These are phyloP conservation scores for Rhopalosiphum maidis DNA, from an alignment of 1,140 invertebrate genomes.

Conservation along the genomic window DNA sequence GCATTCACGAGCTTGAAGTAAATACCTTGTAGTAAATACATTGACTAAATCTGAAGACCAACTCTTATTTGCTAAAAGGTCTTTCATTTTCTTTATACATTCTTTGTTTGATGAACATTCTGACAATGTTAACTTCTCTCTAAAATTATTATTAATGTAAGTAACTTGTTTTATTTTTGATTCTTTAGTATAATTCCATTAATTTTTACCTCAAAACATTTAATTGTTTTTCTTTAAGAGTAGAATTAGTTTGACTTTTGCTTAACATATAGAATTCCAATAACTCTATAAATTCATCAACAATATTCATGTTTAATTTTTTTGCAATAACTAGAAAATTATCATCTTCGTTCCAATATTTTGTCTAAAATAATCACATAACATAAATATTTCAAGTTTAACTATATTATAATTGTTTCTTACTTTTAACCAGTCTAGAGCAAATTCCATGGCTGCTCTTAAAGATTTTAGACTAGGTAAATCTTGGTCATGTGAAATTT, in stretches of 20 bases:
- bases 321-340: conserved; percentile 1
- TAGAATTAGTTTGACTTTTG: background rate
- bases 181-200: background rate
- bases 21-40: conserved; percentile 28
- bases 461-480: conserved; percentile 37
- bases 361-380: background rate
- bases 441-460: conserved; percentile 22
- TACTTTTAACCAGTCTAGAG: conserved; percentile 42
- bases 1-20: conserved; percentile 17
- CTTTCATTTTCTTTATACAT: conserved; percentile 37
- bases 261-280: conserved; percentile 30
- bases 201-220: conserved; percentile 31
- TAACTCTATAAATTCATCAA: conserved; percentile 26
- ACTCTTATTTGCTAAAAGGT: background rate
- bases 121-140: background rate
- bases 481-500: conserved; percentile 51
- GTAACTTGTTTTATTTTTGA: background rate
- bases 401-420: background rate
- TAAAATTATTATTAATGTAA: background rate
- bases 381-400: background rate
- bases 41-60: conserved; percentile 17
- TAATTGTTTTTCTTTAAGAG: background rate
- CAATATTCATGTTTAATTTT: background rate
- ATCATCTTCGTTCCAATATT: conserved; percentile 49
- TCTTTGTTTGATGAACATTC: conserved; percentile 42